Percentiles rank a stretch among this genome's conserved stretches.
Evolutionary conservation across 2,797 vertebrate genomes (phyloP).

Genomic region (Myiotriccus ornatus): DNA sequence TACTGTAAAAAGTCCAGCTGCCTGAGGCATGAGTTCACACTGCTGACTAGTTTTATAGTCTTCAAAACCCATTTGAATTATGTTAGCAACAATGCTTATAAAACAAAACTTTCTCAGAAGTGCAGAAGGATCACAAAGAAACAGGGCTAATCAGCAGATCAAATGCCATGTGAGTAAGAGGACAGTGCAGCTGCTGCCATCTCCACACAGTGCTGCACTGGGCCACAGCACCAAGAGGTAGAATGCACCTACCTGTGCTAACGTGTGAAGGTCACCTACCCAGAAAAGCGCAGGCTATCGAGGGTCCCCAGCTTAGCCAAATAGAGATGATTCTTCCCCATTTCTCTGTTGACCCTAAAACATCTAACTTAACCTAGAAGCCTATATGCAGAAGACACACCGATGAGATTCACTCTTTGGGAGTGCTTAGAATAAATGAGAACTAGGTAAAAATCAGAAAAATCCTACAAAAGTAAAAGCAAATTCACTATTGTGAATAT

Average conservation of each 20-base stretch:
- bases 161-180: neutral
- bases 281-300: neutral
- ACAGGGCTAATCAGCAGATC: neutral
- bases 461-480: neutral
- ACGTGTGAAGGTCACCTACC: fast-evolving
- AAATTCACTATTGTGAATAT: neutral
- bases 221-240: neutral
- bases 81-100: neutral
- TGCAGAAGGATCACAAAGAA: neutral
- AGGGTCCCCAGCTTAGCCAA: neutral
- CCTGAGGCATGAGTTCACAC: neutral
- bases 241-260: neutral
- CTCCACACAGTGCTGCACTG: neutral
- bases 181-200: neutral
- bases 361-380: neutral
- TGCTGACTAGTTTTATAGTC: neutral
- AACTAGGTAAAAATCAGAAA: neutral
- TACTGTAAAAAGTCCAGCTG: neutral
- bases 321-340: neutral
- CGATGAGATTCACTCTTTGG: neutral
- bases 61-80: neutral
- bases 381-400: neutral
- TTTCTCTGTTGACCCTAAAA: neutral
- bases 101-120: neutral
- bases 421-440: neutral